Evolutionary conservation across 2,113 vertebrate species (phyloP).

Genomic region (Pituophis catenifer): DNA sequence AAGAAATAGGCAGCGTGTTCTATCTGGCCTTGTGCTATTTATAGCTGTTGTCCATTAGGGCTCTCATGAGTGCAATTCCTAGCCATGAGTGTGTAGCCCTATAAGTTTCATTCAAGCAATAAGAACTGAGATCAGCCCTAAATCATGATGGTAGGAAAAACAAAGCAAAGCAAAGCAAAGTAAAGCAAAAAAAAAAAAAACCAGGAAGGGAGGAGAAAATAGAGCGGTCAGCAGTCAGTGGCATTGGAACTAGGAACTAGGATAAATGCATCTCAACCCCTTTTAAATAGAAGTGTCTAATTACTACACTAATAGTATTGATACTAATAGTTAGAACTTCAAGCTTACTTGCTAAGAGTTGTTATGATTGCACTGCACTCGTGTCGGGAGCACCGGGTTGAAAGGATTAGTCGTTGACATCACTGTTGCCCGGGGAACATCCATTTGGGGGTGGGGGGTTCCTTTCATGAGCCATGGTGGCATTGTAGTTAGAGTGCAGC

Average conservation of each 20-base stretch:
- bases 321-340: background rate
- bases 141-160: conserved; percentile 56
- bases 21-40: conserved; percentile 57
- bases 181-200: too few relatives aligned
- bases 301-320: background rate
- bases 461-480: too few relatives aligned
- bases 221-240: background rate
- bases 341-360: background rate
- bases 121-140: conserved; percentile 53
- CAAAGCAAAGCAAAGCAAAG: conserved; percentile 29
- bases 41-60: conserved; percentile 67
- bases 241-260: background rate
- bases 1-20: conserved; percentile 30
- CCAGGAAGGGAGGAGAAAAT: background rate
- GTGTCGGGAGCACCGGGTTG: too few relatives aligned
- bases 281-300: background rate
- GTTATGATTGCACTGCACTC: background rate
- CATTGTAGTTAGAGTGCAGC: too few relatives aligned
- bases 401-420: too few relatives aligned
- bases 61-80: conserved; percentile 62
- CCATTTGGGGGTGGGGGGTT: too few relatives aligned
- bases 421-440: too few relatives aligned
- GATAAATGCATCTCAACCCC: background rate
- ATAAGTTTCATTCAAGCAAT: conserved; percentile 57
- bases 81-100: conserved; percentile 40